Evolutionary conservation across 2,888 invertebrate genomes (phyloP), one percentile per base, ranked within the genome.

Genomic region (Cabera pusaria): DNA sequence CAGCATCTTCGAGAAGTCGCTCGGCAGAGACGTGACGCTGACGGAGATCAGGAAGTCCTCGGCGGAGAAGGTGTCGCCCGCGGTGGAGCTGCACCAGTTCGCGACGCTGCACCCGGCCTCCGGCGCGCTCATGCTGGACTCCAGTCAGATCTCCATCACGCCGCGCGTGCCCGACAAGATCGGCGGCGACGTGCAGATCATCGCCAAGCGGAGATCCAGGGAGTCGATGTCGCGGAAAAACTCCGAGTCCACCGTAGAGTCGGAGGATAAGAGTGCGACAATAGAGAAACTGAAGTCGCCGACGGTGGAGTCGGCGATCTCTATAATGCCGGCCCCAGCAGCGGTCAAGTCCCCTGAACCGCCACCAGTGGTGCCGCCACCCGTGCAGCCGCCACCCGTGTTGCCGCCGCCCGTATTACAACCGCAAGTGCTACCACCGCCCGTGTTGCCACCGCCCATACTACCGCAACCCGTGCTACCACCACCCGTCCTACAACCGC

Each of bases 21-120:
- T 88, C 23, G 88, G 89, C 36, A 88, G 86, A 51, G 90, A 89
- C 64, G 87, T 90, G 7, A 89, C 88, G 7, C 59, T 90, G 39
- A 88, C 87, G 32, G 90, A 90, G 59, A 82, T 90, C 44, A 77
- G 85, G 44, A 90, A 90, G 49, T 85, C 89, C 4, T 83, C 78
- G 5, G 90, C 89, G 20, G 88, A 83, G 45, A 55, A 73, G 3
- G 58, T 62, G 2, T 47, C 77, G 0, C 49, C 75, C 6, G 78
- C 69, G 26, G 71, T 82, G 6, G 87, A 85, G 33, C 56, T 87
- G 22, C 81, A 86, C 46, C 84, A 83, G 37, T 80, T 85, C 34
- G 82, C 87, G 1, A 78, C 78, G 4, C 53, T 86, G 10, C 86
- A 83, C 28, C 78, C 85, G 1, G 75, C 70, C 21, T 74, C 61